Conservation (phyloP, 2,888 invertebrate species). For the Erebia palarica region DNA sequence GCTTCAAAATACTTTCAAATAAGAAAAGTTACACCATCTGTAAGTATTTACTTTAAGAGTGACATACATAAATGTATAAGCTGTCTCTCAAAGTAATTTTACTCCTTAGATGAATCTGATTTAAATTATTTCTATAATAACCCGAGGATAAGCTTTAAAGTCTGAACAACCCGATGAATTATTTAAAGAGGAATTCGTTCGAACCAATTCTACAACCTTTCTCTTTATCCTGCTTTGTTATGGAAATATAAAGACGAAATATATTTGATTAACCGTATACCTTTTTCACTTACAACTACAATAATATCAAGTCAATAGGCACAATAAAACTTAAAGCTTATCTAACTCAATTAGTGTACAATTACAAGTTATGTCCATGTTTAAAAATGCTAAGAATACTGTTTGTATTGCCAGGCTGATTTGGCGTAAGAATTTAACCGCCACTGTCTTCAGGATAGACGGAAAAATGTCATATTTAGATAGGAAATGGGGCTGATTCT, state of each 20-base stretch:
- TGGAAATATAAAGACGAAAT: constrained; percentile 4
- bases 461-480: too few species aligned
- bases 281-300: background rate
- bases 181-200: constrained; percentile 19
- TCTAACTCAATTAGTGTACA: too few species aligned
- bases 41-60: background rate
- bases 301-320: too few species aligned
- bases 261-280: background rate
- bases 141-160: constrained; percentile 23
- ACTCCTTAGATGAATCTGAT: constrained; percentile 15
- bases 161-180: constrained; percentile 25
- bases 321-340: too few species aligned
- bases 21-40: constrained; percentile 4
- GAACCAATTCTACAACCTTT: constrained; percentile 13
- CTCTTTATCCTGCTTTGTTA: constrained; percentile 1
- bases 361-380: too few species aligned
- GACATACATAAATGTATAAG: background rate
- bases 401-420: too few species aligned
- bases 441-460: too few species aligned
- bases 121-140: constrained; percentile 26
- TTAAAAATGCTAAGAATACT: too few species aligned
- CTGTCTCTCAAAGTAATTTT: constrained; percentile 15
- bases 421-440: too few species aligned
- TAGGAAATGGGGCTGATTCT: too few species aligned
- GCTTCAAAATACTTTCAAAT: background rate